phyloP scores from a whole-genome alignment of 2,888 invertebrate species.

The Thymelicus sylvestris region DNA sequence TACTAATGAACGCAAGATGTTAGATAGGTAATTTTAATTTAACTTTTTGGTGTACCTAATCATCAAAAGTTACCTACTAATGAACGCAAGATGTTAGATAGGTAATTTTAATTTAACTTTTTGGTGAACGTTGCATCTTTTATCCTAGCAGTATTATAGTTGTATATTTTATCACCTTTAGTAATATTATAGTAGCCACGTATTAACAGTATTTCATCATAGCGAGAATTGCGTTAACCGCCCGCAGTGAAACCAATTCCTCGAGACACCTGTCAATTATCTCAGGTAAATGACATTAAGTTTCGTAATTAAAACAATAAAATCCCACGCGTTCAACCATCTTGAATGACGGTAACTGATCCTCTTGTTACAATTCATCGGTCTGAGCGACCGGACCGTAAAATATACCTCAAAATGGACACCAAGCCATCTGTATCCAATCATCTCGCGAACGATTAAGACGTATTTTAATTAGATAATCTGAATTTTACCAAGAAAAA shows the following conservation, averaged over 20 bases:
- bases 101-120: too few relatives aligned
- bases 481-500: too few relatives aligned
- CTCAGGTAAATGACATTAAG: conserved; percentile 30
- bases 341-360: conserved; percentile 74
- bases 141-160: too few relatives aligned
- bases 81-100: too few relatives aligned
- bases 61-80: too few relatives aligned
- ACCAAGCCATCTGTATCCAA: conserved; percentile 68
- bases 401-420: conserved; percentile 80
- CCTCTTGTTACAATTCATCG: conserved; percentile 79
- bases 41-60: too few relatives aligned
- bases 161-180: too few relatives aligned
- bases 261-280: conserved; percentile 16
- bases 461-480: conserved; percentile 56
- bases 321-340: conserved; percentile 62
- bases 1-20: too few relatives aligned
- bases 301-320: conserved; percentile 55
- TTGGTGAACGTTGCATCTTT: too few relatives aligned
- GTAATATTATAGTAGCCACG: too few relatives aligned
- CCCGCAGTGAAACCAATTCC: not conserved
- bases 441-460: conserved; percentile 58
- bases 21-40: too few relatives aligned
- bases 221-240: not conserved
- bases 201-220: not conserved
- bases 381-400: conserved; percentile 71